Percentiles rank a stretch among this genome's conserved stretches.
phyloP scores from a whole-genome alignment of 2,113 vertebrate species.

The Ibidorhyncha struthersii region DNA sequence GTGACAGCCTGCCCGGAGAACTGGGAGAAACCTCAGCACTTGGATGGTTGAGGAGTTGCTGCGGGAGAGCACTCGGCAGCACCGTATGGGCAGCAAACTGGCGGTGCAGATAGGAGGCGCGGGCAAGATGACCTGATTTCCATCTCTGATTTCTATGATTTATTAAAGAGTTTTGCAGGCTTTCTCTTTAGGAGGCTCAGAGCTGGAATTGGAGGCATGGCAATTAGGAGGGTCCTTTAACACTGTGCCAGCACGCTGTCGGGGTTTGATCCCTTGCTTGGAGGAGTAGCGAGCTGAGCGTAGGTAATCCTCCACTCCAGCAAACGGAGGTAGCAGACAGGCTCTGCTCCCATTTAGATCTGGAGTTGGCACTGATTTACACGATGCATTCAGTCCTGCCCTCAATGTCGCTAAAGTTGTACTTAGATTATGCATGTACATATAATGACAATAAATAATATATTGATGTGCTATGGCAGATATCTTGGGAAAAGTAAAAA shows the following conservation, averaged over 20 bases:
- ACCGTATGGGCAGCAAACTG: background rate
- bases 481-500: background rate
- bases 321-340: background rate
- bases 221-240: conserved; percentile 23
- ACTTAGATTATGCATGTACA: background rate
- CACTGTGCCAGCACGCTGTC: background rate
- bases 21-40: background rate
- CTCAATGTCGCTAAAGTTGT: background rate
- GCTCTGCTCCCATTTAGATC: background rate
- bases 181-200: background rate
- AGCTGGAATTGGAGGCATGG: conserved; percentile 27
- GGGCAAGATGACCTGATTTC: conserved; percentile 60
- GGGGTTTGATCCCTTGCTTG: background rate
- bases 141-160: conserved; percentile 50
- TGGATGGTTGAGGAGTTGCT: conserved; percentile 51
- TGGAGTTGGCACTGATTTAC: background rate
- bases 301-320: background rate
- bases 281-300: background rate
- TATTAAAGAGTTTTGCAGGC: conserved; percentile 64
- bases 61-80: background rate
- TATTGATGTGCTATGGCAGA: background rate
- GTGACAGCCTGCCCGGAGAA: background rate
- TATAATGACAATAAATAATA: background rate
- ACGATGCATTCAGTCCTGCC: background rate
- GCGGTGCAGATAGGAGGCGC: background rate